phyloP scores from a whole-genome alignment of 2,888 invertebrate species.

The Drosophila mercatorum region DNA sequence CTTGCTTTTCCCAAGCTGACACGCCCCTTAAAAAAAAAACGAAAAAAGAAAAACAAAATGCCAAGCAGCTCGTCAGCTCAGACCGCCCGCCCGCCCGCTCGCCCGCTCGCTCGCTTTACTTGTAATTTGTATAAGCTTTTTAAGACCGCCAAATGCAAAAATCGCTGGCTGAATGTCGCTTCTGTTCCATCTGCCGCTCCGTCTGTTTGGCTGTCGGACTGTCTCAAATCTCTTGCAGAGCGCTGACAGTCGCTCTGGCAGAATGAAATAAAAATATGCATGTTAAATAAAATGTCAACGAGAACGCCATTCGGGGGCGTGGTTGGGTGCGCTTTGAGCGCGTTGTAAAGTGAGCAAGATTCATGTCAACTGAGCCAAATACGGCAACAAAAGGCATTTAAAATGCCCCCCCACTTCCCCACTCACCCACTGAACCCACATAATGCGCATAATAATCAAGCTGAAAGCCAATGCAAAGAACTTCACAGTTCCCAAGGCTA shows the following conservation, averaged over 20 bases:
- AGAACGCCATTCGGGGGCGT: conserved; percentile 65
- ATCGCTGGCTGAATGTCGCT: conserved; percentile 62
- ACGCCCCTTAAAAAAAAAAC: conserved; percentile 21
- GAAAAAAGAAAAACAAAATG: conserved; percentile 10
- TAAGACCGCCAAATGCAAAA: conserved; percentile 72
- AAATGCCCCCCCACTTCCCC: conserved; percentile 31
- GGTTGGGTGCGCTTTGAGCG: conserved; percentile 14
- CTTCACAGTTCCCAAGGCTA: conserved; percentile 24
- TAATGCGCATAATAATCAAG: conserved; percentile 35
- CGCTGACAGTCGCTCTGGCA: conserved; percentile 64
- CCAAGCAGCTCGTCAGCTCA: conserved; percentile 14
- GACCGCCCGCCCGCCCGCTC: neutral
- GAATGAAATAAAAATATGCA: conserved; percentile 65
- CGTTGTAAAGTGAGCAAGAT: conserved; percentile 73
- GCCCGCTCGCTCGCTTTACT: conserved; percentile 7
- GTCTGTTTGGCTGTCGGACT: conserved; percentile 30
- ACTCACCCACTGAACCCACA: conserved; percentile 30
- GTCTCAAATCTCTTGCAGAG: conserved; percentile 69
- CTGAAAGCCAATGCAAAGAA: conserved; percentile 1
- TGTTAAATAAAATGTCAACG: conserved; percentile 77
- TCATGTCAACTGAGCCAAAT: conserved; percentile 73
- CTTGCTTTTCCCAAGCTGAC: conserved; percentile 49
- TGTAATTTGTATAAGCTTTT: conserved; percentile 76
- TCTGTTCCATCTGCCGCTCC: conserved; percentile 19
- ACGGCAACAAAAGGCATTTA: conserved; percentile 62